Percentiles rank a stretch among this genome's conserved stretches.
These are phyloP conservation scores for Colius striatus DNA, from an alignment of 2,113 vertebrate species.

Conservation along the genomic window DNA sequence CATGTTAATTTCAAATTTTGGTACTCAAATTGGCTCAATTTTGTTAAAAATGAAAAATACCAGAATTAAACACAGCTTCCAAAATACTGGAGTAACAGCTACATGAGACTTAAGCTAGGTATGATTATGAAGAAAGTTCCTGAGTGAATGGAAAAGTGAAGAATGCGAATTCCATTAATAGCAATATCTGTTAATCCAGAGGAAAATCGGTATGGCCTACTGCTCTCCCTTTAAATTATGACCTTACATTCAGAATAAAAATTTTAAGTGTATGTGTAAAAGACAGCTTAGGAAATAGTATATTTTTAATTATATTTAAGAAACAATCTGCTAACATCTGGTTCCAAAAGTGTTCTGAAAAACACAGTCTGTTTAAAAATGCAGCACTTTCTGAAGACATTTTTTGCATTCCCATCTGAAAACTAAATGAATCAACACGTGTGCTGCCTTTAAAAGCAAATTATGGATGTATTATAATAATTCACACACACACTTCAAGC, in stretches of 20 bases:
- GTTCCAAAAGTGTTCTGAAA: not conserved
- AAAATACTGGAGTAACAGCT: not conserved
- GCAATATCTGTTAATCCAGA: not conserved
- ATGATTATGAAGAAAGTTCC: not conserved
- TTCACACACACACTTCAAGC: fast-evolving
- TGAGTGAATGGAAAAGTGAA: not conserved
- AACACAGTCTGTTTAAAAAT: not conserved
- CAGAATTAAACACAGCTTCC: not conserved
- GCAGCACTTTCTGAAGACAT: not conserved
- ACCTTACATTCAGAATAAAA: not conserved
- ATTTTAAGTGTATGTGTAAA: not conserved
- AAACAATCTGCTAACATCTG: not conserved
- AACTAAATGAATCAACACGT: not conserved
- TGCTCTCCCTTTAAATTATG: not conserved
- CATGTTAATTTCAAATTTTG: not conserved
- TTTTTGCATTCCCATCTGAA: not conserved
- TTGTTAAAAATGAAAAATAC: not conserved
- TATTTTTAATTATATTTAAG: not conserved
- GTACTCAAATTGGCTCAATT: not conserved
- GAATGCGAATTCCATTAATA: not conserved
- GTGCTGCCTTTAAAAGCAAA: not conserved
- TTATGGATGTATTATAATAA: not conserved
- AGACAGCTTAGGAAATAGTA: not conserved
- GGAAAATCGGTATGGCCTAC: not conserved
- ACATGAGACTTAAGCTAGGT: not conserved